A percentile compares a stretch with the other conserved stretches of the same genome.
phyloP scores from a whole-genome alignment of 2,113 vertebrate genomes.

The Callipepla squamata region DNA sequence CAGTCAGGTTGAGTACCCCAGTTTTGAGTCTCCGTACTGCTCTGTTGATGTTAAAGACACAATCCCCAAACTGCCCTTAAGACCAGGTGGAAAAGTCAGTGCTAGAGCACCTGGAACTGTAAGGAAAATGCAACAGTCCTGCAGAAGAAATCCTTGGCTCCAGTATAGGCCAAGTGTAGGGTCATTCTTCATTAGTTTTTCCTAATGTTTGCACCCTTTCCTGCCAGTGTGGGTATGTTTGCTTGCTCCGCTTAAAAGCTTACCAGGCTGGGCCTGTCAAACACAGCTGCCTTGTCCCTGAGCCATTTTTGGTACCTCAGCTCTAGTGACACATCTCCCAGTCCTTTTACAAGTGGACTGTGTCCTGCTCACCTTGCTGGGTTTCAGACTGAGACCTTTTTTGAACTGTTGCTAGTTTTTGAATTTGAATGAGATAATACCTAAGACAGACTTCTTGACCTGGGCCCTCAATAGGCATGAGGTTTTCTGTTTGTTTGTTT shows the following conservation, averaged over 20 bases:
- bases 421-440: background rate
- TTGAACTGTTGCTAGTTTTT: background rate
- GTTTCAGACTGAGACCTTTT: background rate
- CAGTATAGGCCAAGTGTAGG: background rate
- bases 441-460: background rate
- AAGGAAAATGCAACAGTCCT: background rate
- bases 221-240: background rate
- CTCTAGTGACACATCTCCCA: fast-evolving
- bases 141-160: background rate
- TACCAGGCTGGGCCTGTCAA: background rate
- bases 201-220: background rate
- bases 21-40: background rate
- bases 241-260: background rate
- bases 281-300: background rate
- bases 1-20: background rate
- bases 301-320: background rate
- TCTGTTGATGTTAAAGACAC: background rate
- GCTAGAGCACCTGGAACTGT: background rate
- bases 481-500: background rate
- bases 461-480: background rate
- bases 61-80: background rate
- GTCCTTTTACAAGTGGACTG: background rate
- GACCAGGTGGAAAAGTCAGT: background rate
- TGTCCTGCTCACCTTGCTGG: background rate
- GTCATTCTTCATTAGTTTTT: background rate